Base-by-base conservation (phyloP, 1,140 invertebrate species). In the Phenacoccus solenopsis region DNA sequence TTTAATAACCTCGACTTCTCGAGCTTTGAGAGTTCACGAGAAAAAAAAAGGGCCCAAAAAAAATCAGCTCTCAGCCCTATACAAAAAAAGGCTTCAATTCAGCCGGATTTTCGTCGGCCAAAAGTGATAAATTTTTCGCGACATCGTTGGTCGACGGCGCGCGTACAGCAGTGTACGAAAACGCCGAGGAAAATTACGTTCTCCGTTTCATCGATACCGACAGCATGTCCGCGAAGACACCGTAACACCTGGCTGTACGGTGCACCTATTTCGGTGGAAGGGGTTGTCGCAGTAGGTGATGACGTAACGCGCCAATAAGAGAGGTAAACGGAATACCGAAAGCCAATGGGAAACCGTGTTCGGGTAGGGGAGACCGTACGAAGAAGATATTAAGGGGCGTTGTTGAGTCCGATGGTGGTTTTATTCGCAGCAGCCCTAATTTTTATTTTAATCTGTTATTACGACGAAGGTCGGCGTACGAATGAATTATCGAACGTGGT, bases 231-330 rank as follows among this genome's bases (percentile, higher is more conserved):
- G 4, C 38, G 21, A 38, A 10, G 59, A 16, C 59, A 64, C 25
- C 9, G 59, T 16, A 64, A 64, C 38, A 49, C 38, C 38, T 49
- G 38, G 38, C 38, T 5, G 30, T 32, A 32, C 38, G 5, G 20
- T 49, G 38, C 38, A 49, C 38, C 38, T 49, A 49, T 5, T n/a
- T n/a, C 3, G 4, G 38, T 49, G 38, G 38, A 49, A 49, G 38
- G 38, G 38, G 38, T 49, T 49, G 16, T 49, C 38, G 20, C 16
- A 3, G 59, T 59, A 22, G n/a, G 21, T 20, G 59, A 64, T 64
- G 59, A 64, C 22, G 59, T 64, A 64, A 64, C 10, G 59, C 21
- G 20, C 59, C 59, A 64, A 64, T 64, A 64, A 64, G 59, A 24
- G 56, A 59, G 22, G 4, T 10, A 24, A 64, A 27, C 5, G 59